These are phyloP conservation scores for Micromussa lordhowensis DNA, from an alignment of 92 coral and sea anemone genomes.

Conservation along the genomic window DNA sequence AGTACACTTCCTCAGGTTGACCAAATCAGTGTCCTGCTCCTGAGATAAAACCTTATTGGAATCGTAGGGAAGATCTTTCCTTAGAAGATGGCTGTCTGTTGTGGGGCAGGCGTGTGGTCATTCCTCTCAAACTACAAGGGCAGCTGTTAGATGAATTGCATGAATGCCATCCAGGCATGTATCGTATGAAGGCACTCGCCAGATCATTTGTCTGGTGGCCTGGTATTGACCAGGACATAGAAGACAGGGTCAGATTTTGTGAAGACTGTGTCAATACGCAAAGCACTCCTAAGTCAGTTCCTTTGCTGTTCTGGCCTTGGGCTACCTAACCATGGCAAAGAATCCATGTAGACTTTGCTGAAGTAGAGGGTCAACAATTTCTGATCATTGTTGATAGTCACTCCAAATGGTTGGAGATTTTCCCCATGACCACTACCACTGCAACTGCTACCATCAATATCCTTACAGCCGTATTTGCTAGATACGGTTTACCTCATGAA, in stretches of 20 bases:
- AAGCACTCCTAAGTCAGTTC: constrained; percentile 2
- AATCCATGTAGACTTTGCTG: constrained; percentile 62
- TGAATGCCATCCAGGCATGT: too few relatives aligned
- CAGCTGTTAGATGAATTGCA: too few relatives aligned
- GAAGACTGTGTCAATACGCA: constrained; percentile 30
- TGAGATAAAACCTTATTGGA: too few relatives aligned
- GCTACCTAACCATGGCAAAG: constrained; percentile 57
- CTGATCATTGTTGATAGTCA: constrained; percentile 54
- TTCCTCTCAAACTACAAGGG: too few relatives aligned
- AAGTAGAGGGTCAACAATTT: constrained; percentile 56
- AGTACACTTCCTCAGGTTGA: too few relatives aligned
- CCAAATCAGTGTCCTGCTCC: too few relatives aligned
- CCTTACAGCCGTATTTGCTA: constrained; percentile 44
- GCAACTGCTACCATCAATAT: too few relatives aligned
- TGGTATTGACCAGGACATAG: constrained; percentile 45
- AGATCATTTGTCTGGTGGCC: constrained; percentile 44
- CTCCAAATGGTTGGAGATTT: constrained; percentile 66
- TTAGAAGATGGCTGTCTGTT: too few relatives aligned
- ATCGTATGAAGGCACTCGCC: too few relatives aligned
- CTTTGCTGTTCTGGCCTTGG: constrained; percentile 53
- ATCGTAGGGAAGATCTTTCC: too few relatives aligned
- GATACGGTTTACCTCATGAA: constrained; percentile 51
- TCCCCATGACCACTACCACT: too few relatives aligned
- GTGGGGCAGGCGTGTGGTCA: too few relatives aligned
- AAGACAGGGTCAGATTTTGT: constrained; percentile 48